phyloP scores from a whole-genome alignment of 1,140 invertebrate genomes.

The Drosophila sp. region DNA sequence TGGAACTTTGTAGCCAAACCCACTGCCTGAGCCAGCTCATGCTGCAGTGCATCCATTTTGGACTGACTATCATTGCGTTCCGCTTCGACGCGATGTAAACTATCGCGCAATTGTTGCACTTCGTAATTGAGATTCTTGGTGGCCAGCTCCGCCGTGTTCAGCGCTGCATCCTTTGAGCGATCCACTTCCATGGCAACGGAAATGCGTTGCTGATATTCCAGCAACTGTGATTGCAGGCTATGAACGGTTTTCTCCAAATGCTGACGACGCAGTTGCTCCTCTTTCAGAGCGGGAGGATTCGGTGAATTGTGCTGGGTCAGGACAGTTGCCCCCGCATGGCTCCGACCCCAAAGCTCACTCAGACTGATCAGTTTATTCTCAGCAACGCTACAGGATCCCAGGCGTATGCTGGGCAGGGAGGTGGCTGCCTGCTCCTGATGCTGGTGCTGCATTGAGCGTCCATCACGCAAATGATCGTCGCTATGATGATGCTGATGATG shows the following conservation, averaged over 20 bases:
- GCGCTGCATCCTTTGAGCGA: slow-evolving; percentile 88
- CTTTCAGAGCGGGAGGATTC: slow-evolving; percentile 84
- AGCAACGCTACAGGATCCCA: slow-evolving; percentile 16
- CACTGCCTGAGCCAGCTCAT: slow-evolving; percentile 73
- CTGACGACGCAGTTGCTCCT: slow-evolving; percentile 88
- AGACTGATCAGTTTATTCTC: slow-evolving; percentile 82
- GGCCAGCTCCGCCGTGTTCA: slow-evolving; percentile 86
- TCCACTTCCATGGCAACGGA: slow-evolving; percentile 91
- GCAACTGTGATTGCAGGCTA: slow-evolving; percentile 87
- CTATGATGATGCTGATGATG: slow-evolving; percentile 56
- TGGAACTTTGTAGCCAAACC: slow-evolving; percentile 73
- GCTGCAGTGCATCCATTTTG: slow-evolving; percentile 62
- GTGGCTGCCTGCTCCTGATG: slow-evolving; percentile 38
- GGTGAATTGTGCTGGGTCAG: slow-evolving; percentile 22
- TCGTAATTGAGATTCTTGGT: slow-evolving; percentile 59
- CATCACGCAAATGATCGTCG: slow-evolving; percentile 55
- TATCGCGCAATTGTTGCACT: slow-evolving; percentile 58
- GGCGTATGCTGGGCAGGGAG: slow-evolving; percentile 63
- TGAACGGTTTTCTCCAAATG: slow-evolving; percentile 91
- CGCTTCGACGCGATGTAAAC: slow-evolving; percentile 52
- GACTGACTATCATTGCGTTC: slow-evolving; percentile 60
- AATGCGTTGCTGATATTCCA: slow-evolving; percentile 90
- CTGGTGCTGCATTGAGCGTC: slow-evolving; percentile 6
- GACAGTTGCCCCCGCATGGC: slow-evolving; percentile 56
- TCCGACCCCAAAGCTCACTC: slow-evolving; percentile 85